These are phyloP conservation scores for Mus spicilegus DNA, from an alignment of 2,113 vertebrate genomes.

Conservation along the genomic window DNA sequence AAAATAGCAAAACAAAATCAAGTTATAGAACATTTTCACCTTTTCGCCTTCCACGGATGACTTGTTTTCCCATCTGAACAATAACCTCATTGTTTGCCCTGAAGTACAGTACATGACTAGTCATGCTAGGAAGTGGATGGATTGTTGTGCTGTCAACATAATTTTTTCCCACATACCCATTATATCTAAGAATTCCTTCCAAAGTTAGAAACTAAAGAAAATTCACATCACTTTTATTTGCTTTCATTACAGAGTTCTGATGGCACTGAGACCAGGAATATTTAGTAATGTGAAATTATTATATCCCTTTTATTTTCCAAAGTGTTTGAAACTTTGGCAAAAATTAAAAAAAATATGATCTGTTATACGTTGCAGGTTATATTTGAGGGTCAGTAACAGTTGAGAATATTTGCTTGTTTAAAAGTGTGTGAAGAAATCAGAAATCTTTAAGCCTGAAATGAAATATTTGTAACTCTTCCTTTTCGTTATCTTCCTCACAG, in stretches of 20 bases:
- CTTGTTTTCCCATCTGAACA: conserved; percentile 86
- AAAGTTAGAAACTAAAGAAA: conserved; percentile 79
- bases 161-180: conserved; percentile 80
- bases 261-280: conserved; percentile 15
- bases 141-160: conserved; percentile 88
- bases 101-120: conserved; percentile 84
- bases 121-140: conserved; percentile 87
- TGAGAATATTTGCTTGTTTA: neutral
- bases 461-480: neutral
- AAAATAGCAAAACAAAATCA: conserved; percentile 79
- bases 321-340: neutral
- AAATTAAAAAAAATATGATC: conserved; percentile 24
- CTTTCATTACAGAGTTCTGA: conserved; percentile 35
- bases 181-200: conserved; percentile 87
- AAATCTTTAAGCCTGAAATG: neutral
- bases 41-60: conserved; percentile 83
- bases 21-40: conserved; percentile 81
- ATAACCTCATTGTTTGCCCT: conserved; percentile 87
- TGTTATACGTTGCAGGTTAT: neutral
- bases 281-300: conserved; percentile 18
- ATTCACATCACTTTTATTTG: conserved; percentile 50
- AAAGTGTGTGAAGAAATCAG: neutral
- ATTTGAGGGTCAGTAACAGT: neutral
- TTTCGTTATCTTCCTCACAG: neutral
- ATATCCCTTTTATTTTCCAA: neutral